Evolutionary conservation across 2,797 vertebrate species (phyloP), one percentile per base, ranked within the genome.

Genomic region (Rhyacichthys aspro): DNA sequence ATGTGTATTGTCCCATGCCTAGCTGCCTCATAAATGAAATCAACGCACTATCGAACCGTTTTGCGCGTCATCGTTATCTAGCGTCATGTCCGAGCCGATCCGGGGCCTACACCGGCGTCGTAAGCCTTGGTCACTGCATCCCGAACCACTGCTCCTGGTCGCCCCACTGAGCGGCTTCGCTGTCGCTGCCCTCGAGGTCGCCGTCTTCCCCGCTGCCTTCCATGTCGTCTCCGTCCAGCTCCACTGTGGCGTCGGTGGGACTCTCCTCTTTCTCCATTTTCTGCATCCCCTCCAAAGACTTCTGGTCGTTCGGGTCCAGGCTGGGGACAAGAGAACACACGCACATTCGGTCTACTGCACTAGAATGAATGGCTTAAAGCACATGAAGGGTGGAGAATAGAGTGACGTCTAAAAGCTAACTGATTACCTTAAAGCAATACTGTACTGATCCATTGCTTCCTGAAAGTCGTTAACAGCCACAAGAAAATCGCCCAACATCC

Each of bases 231-330:
- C 97, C 98, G 1, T 99, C 97, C 74, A 98, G 95, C 79, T 99
- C 98, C 82, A 98, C 96, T 0, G 97, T 97, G 60, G 96, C 97
- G 1, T 98, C 97, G 0, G 96, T 95, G 46, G 96, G 97, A 52
- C 96, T 98, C 86, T 98, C 98, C 86, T 99, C 98, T 80, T 98
- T 98, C 85, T 99, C 98, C 96, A 99, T 98, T 84, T 98, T 99
- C 91, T 99, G 98, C 96, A 99, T 94, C 19, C 97, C 98, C 71
- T 99, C 98, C 43, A 99, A 83, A 5, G 97, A 98, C 92, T 98
- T 99, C 92, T 98, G 96, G 77, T 99, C 97, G 0, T 98, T 98
- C 17, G 97, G 98, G 85, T 99, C 98, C 93, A 99, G 89, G 75
- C 98, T 99, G 75, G 49, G 8, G 23, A 28, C 17, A n/a, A 19